Conservation (phyloP, 1,140 invertebrate species). For the Camponotus pennsylvanicus region DNA sequence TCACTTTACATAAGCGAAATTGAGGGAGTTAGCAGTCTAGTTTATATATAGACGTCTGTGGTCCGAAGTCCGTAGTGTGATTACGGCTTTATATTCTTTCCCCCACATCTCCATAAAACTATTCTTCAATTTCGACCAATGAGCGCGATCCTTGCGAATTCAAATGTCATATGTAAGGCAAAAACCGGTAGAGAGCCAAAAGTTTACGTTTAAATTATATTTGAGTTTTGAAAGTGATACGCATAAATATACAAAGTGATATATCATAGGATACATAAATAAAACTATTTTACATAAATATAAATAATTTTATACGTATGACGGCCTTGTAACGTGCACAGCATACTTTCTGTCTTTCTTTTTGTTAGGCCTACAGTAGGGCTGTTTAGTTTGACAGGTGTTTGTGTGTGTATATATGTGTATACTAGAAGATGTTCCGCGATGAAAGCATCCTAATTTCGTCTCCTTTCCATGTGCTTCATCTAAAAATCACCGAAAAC, state of each 20-base stretch:
- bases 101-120: background rate
- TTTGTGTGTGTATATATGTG: background rate
- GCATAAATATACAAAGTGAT: background rate
- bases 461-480: background rate
- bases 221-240: background rate
- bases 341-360: too few relatives aligned
- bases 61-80: too few relatives aligned
- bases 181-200: constrained; percentile 18
- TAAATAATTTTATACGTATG: background rate
- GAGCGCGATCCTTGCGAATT: background rate
- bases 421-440: background rate
- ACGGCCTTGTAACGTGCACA: background rate
- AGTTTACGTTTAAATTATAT: too few relatives aligned
- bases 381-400: constrained; percentile 16
- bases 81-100: too few relatives aligned
- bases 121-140: constrained; percentile 8
- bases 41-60: too few relatives aligned
- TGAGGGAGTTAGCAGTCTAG: too few relatives aligned
- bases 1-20: too few relatives aligned
- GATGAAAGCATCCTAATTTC: background rate
- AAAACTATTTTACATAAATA: background rate
- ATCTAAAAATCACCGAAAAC: background rate
- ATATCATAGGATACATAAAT: background rate
- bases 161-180: background rate
- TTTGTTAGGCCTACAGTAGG: background rate